phyloP scores from a whole-genome alignment of 35 echinoderm and acorn worm genomes.

The Strongylocentrotus purpuratus region DNA sequence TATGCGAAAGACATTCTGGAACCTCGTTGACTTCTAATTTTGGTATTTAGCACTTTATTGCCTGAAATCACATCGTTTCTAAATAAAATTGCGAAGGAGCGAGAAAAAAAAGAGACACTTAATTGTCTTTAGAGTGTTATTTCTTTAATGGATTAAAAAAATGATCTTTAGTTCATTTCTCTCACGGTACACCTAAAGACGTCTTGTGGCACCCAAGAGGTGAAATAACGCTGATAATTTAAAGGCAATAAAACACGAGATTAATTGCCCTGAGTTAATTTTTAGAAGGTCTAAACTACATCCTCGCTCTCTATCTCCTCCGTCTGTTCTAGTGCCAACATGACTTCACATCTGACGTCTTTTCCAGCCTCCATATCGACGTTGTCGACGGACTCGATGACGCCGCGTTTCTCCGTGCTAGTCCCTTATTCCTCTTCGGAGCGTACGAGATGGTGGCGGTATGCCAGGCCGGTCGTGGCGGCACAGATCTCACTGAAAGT shows the following conservation, averaged over 20 bases:
- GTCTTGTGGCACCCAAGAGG: no score
- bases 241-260: background rate
- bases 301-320: background rate
- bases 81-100: no score
- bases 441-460: slow-evolving; percentile 44
- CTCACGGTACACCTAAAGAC: no score
- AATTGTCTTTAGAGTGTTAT: no score
- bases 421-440: slow-evolving; percentile 54
- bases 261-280: background rate
- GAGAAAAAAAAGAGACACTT: no score
- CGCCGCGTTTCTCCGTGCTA: slow-evolving; percentile 49
- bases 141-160: no score
- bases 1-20: no score
- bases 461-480: background rate
- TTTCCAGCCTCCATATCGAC: slow-evolving; percentile 42
- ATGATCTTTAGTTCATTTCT: no score
- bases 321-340: slow-evolving; percentile 38
- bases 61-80: no score
- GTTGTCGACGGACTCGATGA: slow-evolving; percentile 43
- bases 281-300: background rate
- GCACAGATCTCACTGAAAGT: background rate
- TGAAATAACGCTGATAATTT: no score
- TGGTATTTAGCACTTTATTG: no score
- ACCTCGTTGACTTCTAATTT: no score
- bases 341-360: slow-evolving; percentile 48